phyloP scores from a whole-genome alignment of 2,113 vertebrate species.

The Toxotes chatareus region DNA sequence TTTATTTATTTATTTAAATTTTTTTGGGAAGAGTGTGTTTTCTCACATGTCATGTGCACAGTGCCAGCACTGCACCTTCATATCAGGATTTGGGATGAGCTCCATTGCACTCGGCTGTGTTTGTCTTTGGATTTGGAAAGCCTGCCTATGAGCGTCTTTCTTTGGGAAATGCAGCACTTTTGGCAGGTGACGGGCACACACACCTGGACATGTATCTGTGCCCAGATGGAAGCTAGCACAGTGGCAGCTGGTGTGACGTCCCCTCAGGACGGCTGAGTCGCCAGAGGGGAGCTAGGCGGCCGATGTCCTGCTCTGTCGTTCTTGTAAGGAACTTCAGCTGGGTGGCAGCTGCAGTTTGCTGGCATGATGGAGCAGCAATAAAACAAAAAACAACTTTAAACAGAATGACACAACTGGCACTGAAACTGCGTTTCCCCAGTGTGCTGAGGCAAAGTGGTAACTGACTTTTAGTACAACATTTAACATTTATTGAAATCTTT shows the following conservation, averaged over 20 bases:
- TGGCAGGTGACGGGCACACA: conserved; percentile 78
- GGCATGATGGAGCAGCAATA: conserved; percentile 27
- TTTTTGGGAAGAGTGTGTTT: conserved; percentile 7
- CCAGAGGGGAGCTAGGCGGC: conserved; percentile 55
- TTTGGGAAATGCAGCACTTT: conserved; percentile 65
- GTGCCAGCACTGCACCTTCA: conserved; percentile 44
- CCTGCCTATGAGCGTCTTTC: conserved; percentile 59
- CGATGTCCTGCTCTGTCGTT: conserved; percentile 44
- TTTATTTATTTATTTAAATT: neutral
- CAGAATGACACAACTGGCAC: conserved; percentile 9
- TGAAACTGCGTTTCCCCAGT: neutral
- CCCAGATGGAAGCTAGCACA: conserved; percentile 79
- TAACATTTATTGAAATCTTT: neutral
- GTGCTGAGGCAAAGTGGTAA: neutral
- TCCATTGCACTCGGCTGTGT: conserved; percentile 32
- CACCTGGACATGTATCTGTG: conserved; percentile 74
- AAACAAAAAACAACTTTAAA: conserved; percentile 26
- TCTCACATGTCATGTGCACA: conserved; percentile 3
- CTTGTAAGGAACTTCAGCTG: conserved; percentile 41
- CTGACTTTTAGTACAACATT: neutral
- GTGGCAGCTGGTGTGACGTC: conserved; percentile 74
- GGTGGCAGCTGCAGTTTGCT: conserved; percentile 47
- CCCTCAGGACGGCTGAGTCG: conserved; percentile 67
- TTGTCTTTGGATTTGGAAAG: conserved; percentile 67
- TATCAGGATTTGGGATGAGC: conserved; percentile 52